A percentile compares a stretch with the other conserved stretches of the same genome.
These are phyloP conservation scores for Labeo calbasu DNA, from an alignment of 2,797 vertebrate genomes.

Conservation along the genomic window DNA sequence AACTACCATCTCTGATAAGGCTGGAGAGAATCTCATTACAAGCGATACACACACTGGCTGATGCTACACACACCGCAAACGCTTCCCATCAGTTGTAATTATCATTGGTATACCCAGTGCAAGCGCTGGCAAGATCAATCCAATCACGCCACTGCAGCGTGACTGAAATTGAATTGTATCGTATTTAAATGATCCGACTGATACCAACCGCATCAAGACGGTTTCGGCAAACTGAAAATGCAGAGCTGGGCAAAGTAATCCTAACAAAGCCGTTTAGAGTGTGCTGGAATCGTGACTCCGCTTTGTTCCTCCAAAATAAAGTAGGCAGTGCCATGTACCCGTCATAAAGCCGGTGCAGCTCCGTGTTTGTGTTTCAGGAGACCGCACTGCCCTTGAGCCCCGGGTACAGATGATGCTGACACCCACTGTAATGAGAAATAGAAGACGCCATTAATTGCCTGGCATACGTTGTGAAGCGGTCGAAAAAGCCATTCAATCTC, in stretches of 20 bases:
- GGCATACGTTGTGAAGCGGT: conserved; percentile 43
- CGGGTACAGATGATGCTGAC: conserved; percentile 56
- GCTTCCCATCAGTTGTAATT: conserved; percentile 44
- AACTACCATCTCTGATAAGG: conserved; percentile 35
- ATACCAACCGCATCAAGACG: conserved; percentile 15
- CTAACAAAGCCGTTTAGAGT: conserved; percentile 36
- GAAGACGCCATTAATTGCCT: conserved; percentile 55
- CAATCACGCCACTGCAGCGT: conserved; percentile 39
- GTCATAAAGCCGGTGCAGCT: conserved; percentile 33
- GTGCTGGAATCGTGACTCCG: conserved; percentile 9
- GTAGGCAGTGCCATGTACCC: conserved; percentile 15
- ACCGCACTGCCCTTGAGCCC: conserved; percentile 52
- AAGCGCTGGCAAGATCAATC: conserved; percentile 42
- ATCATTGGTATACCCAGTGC: conserved; percentile 42
- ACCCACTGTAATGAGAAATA: conserved; percentile 61
- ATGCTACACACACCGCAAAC: conserved; percentile 5
- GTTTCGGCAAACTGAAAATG: conserved; percentile 31
- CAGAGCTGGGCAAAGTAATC: conserved; percentile 7
- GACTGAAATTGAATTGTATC: conserved; percentile 41
- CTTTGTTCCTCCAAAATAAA: conserved; percentile 10
- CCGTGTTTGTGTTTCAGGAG: conserved; percentile 49
- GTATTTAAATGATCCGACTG: conserved; percentile 37
- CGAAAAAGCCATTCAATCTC: conserved; percentile 51
- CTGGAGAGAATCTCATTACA: conserved; percentile 47
- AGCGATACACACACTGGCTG: conserved; percentile 9